phyloP scores from a whole-genome alignment of 2,888 invertebrate species.

The Sclerodermus sp. region DNA sequence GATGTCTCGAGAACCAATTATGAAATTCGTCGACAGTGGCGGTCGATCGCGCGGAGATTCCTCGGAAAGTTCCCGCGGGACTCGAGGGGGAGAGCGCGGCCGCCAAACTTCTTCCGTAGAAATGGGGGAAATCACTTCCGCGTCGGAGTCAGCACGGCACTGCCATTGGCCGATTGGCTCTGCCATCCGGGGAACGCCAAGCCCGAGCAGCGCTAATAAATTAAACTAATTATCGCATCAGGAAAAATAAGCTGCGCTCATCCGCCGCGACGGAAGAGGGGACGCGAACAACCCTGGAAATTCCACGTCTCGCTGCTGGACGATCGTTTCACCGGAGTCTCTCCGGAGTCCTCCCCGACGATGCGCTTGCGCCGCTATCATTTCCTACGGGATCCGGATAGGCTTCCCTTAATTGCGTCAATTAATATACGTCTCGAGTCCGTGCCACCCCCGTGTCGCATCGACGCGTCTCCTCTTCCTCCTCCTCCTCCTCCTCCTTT shows the following conservation, averaged over 20 bases:
- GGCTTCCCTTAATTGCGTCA: conserved; percentile 30
- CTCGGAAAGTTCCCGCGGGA: no score
- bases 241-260: conserved; percentile 15
- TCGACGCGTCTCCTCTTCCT: not conserved
- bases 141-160: no score
- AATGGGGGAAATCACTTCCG: no score
- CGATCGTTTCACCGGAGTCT: conserved; percentile 18
- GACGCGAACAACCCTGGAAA: no score
- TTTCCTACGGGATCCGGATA: conserved; percentile 21
- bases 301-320: conserved; percentile 8
- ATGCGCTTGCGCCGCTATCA: not conserved
- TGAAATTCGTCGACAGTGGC: no score
- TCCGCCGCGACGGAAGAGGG: not conserved
- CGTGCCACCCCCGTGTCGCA: no score
- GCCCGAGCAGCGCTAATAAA: conserved; percentile 1
- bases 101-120: no score
- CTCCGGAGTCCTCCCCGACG: not conserved
- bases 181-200: no score
- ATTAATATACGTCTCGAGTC: conserved; percentile 26
- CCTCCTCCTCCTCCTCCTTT: conserved; percentile 7
- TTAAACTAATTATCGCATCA: conserved; percentile 19
- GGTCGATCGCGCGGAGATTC: no score
- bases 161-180: no score
- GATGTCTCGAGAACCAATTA: no score
- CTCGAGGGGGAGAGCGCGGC: no score